A percentile compares a stretch with the other conserved stretches of the same genome.
Evolutionary conservation across 2,113 vertebrate genomes (phyloP).

Genomic region (Meles meles): DNA sequence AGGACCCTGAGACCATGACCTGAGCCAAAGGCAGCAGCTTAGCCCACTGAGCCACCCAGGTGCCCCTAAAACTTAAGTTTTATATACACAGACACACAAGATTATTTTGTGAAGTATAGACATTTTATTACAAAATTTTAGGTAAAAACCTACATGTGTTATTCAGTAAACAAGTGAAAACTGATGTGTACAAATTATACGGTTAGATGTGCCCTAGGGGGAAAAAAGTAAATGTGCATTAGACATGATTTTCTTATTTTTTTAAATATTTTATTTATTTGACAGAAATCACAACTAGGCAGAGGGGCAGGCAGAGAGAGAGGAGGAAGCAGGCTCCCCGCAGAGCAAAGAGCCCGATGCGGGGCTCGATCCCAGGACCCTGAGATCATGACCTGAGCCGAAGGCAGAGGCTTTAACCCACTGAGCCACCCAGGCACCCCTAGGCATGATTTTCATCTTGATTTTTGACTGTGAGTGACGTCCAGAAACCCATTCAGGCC

Average conservation of each 20-base stretch:
- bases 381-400: no score
- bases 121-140: not conserved
- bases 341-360: no score
- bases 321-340: no score
- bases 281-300: no score
- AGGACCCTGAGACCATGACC: no score
- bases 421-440: no score
- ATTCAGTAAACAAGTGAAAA: constrained; percentile 8
- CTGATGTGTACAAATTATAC: not conserved
- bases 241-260: not conserved
- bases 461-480: not conserved
- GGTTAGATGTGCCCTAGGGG: not conserved
- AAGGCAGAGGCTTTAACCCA: no score
- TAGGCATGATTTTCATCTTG: not conserved
- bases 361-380: no score
- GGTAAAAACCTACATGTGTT: not conserved
- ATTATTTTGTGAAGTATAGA: constrained; percentile 16
- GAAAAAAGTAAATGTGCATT: not conserved
- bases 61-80: not conserved
- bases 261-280: no score
- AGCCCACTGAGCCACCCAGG: no score
- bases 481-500: not conserved
- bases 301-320: no score
- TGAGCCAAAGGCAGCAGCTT: no score
- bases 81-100: not conserved